A percentile compares a stretch with the other conserved stretches of the same genome.
Conservation (phyloP, 1,140 invertebrate genomes). For the Arctopsyche grandis region DNA sequence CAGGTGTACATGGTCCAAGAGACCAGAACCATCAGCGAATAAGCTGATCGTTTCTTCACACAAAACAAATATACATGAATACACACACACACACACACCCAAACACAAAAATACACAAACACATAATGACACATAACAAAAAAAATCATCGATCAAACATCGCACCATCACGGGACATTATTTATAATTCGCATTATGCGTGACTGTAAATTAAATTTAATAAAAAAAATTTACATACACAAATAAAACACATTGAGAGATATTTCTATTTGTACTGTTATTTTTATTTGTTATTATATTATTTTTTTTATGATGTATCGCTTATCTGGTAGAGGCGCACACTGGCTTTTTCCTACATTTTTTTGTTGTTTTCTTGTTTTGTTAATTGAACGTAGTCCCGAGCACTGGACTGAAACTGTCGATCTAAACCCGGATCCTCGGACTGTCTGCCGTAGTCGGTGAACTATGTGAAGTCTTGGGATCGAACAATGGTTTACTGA, state of each 20-base stretch:
- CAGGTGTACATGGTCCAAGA: conserved; percentile 90
- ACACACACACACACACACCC: conserved; percentile 1
- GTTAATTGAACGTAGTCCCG: background rate
- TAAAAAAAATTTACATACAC: background rate
- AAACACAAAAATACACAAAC: background rate
- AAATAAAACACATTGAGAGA: background rate
- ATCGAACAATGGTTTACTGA: too few relatives aligned
- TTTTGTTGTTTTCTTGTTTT: background rate
- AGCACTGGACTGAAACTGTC: too few relatives aligned
- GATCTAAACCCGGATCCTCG: too few relatives aligned
- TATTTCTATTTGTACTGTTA: conserved; percentile 26
- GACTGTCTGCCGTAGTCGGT: too few relatives aligned
- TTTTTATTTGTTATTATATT: conserved; percentile 43
- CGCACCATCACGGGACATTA: conserved; percentile 26
- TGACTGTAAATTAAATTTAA: background rate
- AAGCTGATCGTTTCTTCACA: conserved; percentile 22
- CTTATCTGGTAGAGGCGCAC: conserved; percentile 26
- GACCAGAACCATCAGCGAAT: conserved; percentile 55
- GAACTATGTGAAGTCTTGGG: too few relatives aligned
- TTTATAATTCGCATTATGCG: background rate
- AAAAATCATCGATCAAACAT: background rate
- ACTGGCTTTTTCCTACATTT: conserved; percentile 19
- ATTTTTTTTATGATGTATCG: conserved; percentile 19
- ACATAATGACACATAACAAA: too few relatives aligned
- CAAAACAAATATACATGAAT: background rate